Base-by-base conservation (phyloP, 35 echinoderm and acorn worm species). In the Apostichopus californicus region DNA sequence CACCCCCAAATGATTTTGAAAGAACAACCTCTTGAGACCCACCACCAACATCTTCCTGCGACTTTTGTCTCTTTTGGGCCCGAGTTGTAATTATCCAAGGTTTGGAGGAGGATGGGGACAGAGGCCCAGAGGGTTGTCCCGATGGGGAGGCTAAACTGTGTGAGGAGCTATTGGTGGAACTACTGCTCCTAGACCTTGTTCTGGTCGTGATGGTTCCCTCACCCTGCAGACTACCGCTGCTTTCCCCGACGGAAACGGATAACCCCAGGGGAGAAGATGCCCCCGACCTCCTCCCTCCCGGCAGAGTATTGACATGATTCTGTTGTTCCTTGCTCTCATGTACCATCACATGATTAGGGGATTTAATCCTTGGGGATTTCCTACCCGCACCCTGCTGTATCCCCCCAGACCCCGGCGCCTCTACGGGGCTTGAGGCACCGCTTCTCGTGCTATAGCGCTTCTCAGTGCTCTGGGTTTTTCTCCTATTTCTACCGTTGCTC, bases 371-470 rank as follows among this genome's bases (percentile, higher is more conserved):
- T 13, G 66, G 79, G 9, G 85, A 82, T 57, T 82, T 78, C 60
- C 57, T 89, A 54, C 54, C 78, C 5, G 63, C 77, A 54, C 57
- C 79, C 9, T 53, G 80, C 46, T 22, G 22, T 46, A 46, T 0
- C 34, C 34, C 7, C 71, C 71, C 55, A 11, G 55, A 56, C 86
- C 4, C 17, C 0, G 14, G 18, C 7, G 34, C 86, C 60, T 89
- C 86, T 11, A 73, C 18, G 1, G 87, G 87, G 18, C 72, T 84
- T 1, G 93, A 90, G 60, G 93, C 78, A 77, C 93, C 87, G 90
- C 93, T 94, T 55, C 87, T 78, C 14, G 93, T 88, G 77, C 93
- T 94, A 78, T 86, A 87, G 18, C 92, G 9, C 65, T 73, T 72
- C 82, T 93, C 61, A 11, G 25, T 10, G n/a, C 59, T 15, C 14